Base-by-base conservation (phyloP, 2,797 vertebrate genomes). In the Pagetopsis macropterus region DNA sequence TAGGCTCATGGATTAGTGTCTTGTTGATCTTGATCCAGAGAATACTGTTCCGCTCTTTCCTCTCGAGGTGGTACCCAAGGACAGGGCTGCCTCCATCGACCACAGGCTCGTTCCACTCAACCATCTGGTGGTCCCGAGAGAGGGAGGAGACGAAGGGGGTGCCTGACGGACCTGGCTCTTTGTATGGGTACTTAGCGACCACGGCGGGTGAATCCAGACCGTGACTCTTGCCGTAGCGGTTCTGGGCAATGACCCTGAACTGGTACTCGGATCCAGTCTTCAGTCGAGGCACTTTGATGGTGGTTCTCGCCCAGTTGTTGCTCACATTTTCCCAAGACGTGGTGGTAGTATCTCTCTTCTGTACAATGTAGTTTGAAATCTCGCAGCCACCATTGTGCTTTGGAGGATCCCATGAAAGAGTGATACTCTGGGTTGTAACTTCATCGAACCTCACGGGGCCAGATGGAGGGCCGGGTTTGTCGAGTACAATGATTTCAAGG, bases 21-120 rank as follows among this genome's bases (percentile, higher is more conserved):
- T 99, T 99, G 90, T 97, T 99, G 66, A 99, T 94, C 90, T 98
- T 99, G 82, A 96, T 91, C 98, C 98, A 99, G 14, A 99, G 93
- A 88, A 99, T 99, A 73, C 98, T 99, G 79, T 99, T 99, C 89
- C 97, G 97, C 90, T 99, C 98, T 86, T 99, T 99, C 75, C 94
- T 96, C 90, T 99, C 98, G 82, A 99, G 95, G 89, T 99, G 98
- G 69, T 99, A 99, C 72, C 98, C 98, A 87, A 99, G 89, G 85
- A 99, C 89, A 76, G 80, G 86, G 80, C 96, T 98, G 76, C 98
- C 98, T 86, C 98, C 98, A 85, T 99, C 98, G 86, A 93, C 90
- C 78, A 99, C 93, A 72, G 98, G 98, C 77, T 99, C 98, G 80
- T 99, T 96, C 98, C 98, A 99, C 63, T 99, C 96, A 66, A 99